Conservation (phyloP, 2,888 invertebrate genomes). For the Trisateles emortualis region DNA sequence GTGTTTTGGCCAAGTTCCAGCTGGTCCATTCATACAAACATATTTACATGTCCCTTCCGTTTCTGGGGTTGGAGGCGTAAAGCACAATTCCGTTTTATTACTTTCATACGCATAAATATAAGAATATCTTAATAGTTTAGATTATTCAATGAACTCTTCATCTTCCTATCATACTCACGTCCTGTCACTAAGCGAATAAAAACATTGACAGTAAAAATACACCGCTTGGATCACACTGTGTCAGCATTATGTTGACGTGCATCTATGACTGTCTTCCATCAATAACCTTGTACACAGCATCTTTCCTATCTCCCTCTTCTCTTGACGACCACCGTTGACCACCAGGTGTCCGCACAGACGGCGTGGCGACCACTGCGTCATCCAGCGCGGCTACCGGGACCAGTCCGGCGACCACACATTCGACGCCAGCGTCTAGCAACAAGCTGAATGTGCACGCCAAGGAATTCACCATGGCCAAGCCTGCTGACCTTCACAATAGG, state of each 20-base stretch:
- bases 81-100: conserved; percentile 19
- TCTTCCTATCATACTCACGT: conserved; percentile 24
- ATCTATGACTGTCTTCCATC: conserved; percentile 40
- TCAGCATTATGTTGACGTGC: conserved; percentile 10
- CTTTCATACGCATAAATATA: neutral
- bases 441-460: conserved; percentile 95
- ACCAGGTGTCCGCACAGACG: conserved; percentile 88
- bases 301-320: conserved; percentile 81
- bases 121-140: neutral
- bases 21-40: conserved; percentile 46
- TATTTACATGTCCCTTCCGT: conserved; percentile 32
- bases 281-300: conserved; percentile 50
- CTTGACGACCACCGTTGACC: conserved; percentile 82
- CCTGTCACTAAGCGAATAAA: conserved; percentile 5
- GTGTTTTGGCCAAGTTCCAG: conserved; percentile 49
- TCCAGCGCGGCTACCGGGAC: conserved; percentile 57
- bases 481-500: conserved; percentile 83
- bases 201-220: neutral
- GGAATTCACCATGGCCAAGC: conserved; percentile 94
- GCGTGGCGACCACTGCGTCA: conserved; percentile 70
- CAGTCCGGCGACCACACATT: conserved; percentile 55
- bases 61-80: conserved; percentile 11
- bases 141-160: conserved; percentile 4
- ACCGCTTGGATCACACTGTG: conserved; percentile 7
- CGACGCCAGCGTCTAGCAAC: conserved; percentile 72